Conservation (phyloP, 2,888 invertebrate genomes). For the Ceramica pisi region DNA sequence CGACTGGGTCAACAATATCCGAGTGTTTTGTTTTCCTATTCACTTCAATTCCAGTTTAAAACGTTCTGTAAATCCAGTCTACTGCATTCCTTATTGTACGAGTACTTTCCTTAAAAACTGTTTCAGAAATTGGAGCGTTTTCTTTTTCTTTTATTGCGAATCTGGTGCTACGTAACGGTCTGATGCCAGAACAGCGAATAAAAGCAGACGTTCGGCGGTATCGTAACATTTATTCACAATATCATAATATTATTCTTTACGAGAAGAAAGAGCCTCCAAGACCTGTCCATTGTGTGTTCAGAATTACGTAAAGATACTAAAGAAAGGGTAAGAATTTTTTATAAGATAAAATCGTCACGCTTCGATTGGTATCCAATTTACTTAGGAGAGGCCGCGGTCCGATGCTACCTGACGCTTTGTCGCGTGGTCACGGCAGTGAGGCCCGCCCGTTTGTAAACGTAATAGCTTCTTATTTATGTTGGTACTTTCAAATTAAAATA, state of each 20-base stretch:
- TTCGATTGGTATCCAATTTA: slow-evolving; percentile 88
- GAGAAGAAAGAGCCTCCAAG: slow-evolving; percentile 65
- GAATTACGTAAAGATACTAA: slow-evolving; percentile 82
- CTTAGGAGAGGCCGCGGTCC: slow-evolving; percentile 78
- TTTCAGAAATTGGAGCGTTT: slow-evolving; percentile 46
- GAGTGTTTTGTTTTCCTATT: slow-evolving; percentile 26
- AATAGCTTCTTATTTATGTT: slow-evolving; percentile 83
- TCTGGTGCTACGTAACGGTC: slow-evolving; percentile 57
- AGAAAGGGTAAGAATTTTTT: slow-evolving; percentile 82
- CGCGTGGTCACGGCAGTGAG: slow-evolving; percentile 81
- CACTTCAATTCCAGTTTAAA: slow-evolving; percentile 25
- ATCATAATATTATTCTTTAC: slow-evolving; percentile 70
- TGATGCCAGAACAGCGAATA: slow-evolving; percentile 51
- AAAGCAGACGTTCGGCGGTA: slow-evolving; percentile 57
- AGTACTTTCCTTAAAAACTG: slow-evolving; percentile 35
- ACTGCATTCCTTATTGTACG: slow-evolving; percentile 36
- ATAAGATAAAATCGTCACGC: slow-evolving; percentile 84
- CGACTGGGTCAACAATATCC: slow-evolving; percentile 42
- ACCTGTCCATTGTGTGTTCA: slow-evolving; percentile 80
- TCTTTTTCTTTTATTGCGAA: slow-evolving; percentile 59
- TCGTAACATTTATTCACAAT: slow-evolving; percentile 66
- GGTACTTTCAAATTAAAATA: slow-evolving; percentile 86
- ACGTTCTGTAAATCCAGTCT: slow-evolving; percentile 21
- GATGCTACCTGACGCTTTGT: slow-evolving; percentile 82
- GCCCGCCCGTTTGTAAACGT: slow-evolving; percentile 76